Conservation (phyloP, 2,113 vertebrate genomes). For the Cyanistes caeruleus region DNA sequence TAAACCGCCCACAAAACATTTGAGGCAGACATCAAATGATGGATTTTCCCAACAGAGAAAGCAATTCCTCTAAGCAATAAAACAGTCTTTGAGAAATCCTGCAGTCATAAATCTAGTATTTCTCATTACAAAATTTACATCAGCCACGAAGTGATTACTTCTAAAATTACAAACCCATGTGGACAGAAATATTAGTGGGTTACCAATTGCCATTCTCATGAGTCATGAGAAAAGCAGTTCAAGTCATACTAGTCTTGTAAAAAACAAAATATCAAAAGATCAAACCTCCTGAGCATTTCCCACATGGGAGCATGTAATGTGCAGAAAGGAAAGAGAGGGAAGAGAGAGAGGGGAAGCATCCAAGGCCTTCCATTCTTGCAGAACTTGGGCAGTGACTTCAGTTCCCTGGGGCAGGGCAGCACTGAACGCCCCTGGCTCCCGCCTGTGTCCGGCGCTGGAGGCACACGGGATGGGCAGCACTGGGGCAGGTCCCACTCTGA, state of each 20-base stretch:
- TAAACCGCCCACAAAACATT: constrained; percentile 44
- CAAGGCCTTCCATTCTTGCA: not conserved
- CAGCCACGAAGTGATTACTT: constrained; percentile 36
- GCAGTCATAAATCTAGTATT: constrained; percentile 65
- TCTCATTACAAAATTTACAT: constrained; percentile 68
- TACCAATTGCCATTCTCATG: constrained; percentile 44
- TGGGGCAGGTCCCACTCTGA: not conserved
- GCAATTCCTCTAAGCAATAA: constrained; percentile 65
- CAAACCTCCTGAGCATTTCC: rapidly evolving
- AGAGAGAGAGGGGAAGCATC: not conserved
- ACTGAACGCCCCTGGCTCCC: not conserved
- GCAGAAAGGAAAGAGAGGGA: not conserved
- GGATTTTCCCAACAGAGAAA: constrained; percentile 53
- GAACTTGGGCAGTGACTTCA: rapidly evolving
- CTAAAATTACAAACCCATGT: constrained; percentile 56
- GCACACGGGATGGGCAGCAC: not conserved
- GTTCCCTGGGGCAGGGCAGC: not conserved
- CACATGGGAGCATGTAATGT: rapidly evolving
- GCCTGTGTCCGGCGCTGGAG: not conserved
- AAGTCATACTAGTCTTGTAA: constrained; percentile 19
- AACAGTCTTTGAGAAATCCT: constrained; percentile 58
- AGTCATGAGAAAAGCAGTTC: constrained; percentile 35
- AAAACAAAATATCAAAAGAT: constrained; percentile 8
- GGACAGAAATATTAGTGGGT: constrained; percentile 41
- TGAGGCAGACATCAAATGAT: constrained; percentile 52